Conservation (phyloP, 2,113 vertebrate species). For the Ellobius talpinus region DNA sequence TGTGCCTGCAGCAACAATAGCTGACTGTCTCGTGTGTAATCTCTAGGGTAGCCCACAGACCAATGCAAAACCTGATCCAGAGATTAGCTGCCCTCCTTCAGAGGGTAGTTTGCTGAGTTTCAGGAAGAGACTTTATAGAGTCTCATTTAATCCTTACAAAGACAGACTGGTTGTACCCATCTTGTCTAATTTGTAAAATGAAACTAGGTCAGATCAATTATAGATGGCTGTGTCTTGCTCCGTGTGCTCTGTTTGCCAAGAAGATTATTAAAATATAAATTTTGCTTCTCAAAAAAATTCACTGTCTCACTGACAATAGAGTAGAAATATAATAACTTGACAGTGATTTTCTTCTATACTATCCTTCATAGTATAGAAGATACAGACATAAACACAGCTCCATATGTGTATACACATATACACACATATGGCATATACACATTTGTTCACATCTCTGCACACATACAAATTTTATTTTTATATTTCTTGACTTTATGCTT, state of each 20-base stretch:
- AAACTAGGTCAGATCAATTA: constrained; percentile 70
- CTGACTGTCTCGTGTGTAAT: constrained; percentile 70
- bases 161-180: constrained; percentile 19
- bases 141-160: constrained; percentile 74
- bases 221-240: constrained; percentile 30
- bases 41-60: constrained; percentile 46
- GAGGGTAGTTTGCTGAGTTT: constrained; percentile 61
- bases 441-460: not conserved
- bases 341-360: not conserved
- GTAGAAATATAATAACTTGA: not conserved
- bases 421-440: not conserved
- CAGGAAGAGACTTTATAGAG: constrained; percentile 40
- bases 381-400: not conserved
- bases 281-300: constrained; percentile 37
- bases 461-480: not conserved
- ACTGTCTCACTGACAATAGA: not conserved
- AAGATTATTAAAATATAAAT: constrained; percentile 26
- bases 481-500: not conserved
- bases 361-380: not conserved
- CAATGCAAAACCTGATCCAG: constrained; percentile 37
- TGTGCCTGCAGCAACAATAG: constrained; percentile 59
- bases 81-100: constrained; percentile 68
- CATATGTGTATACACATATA: not conserved
- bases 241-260: constrained; percentile 9
- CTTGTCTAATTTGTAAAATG: constrained; percentile 66